Conservation (phyloP, 2,113 vertebrate species). For the Camelus dromedarius region DNA sequence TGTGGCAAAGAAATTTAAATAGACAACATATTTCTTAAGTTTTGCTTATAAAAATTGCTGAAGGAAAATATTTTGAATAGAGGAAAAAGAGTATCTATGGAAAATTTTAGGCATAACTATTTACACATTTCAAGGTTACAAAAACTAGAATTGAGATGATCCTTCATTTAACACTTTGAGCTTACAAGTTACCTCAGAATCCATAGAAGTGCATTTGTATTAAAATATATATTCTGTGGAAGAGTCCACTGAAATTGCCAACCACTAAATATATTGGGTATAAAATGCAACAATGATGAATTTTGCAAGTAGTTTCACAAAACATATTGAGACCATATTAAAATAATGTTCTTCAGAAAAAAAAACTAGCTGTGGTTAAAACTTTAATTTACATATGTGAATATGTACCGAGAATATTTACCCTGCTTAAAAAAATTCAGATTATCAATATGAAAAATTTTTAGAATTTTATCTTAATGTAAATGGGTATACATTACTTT, state of each 20-base stretch:
- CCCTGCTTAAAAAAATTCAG: not conserved
- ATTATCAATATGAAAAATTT: not conserved
- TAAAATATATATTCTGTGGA: not conserved
- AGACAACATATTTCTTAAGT: not conserved
- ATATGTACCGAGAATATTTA: not conserved
- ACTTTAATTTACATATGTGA: not conserved
- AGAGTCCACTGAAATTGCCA: not conserved
- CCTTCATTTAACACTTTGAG: not conserved
- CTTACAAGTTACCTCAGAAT: not conserved
- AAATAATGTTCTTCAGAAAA: not conserved
- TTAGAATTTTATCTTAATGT: not conserved
- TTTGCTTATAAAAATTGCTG: slow-evolving; percentile 31
- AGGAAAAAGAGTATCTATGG: not conserved
- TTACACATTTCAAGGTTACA: not conserved
- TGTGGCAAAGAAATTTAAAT: not conserved
- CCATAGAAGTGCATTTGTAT: not conserved
- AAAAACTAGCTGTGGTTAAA: not conserved
- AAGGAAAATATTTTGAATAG: not conserved
- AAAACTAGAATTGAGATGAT: not conserved
- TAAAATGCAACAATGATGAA: not conserved
- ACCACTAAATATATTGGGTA: not conserved
- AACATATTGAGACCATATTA: not conserved
- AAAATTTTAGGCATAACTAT: not conserved
- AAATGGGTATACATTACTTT: not conserved
- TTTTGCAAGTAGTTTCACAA: not conserved